Conservation (phyloP, 1,140 invertebrate species). For the Asbolus verrucosus region DNA sequence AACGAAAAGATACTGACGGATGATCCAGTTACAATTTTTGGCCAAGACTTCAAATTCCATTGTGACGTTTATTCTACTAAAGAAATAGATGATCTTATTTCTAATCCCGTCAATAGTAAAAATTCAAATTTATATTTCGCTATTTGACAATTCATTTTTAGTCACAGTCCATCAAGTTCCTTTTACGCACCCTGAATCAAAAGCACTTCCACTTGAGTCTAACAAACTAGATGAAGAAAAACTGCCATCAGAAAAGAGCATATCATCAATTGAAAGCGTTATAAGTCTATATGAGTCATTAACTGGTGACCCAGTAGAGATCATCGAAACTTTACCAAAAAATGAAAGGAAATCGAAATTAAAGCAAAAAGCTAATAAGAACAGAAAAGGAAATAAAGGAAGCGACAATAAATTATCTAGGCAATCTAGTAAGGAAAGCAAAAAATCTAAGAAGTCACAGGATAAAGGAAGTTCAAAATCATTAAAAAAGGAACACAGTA, state of each 20-base stretch:
- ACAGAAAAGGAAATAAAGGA: constrained; percentile 7
- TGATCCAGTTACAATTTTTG: not conserved
- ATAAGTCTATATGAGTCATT: constrained; percentile 9
- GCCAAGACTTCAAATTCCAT: not conserved
- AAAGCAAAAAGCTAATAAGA: constrained; percentile 5
- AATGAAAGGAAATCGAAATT: constrained; percentile 5
- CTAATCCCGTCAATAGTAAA: constrained; percentile 4
- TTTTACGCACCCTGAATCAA: not conserved
- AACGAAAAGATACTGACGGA: not conserved
- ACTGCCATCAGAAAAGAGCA: not conserved
- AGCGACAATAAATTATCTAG: not conserved
- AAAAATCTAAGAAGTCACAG: constrained; percentile 10
- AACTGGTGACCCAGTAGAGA: constrained; percentile 5
- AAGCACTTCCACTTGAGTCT: not conserved
- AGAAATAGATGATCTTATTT: constrained; percentile 14
- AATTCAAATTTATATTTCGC: not conserved
- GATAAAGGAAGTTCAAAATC: not conserved
- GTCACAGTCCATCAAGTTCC: not conserved
- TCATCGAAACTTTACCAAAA: not conserved
- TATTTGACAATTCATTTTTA: not conserved
- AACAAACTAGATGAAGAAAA: not conserved
- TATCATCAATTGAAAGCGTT: constrained; percentile 12
- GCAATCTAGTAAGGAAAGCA: constrained; percentile 10
- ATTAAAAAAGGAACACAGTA: not conserved
- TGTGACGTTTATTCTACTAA: not conserved